Evolutionary conservation across 2,113 vertebrate species (phyloP).

Genomic region (Xenus cinereus): DNA sequence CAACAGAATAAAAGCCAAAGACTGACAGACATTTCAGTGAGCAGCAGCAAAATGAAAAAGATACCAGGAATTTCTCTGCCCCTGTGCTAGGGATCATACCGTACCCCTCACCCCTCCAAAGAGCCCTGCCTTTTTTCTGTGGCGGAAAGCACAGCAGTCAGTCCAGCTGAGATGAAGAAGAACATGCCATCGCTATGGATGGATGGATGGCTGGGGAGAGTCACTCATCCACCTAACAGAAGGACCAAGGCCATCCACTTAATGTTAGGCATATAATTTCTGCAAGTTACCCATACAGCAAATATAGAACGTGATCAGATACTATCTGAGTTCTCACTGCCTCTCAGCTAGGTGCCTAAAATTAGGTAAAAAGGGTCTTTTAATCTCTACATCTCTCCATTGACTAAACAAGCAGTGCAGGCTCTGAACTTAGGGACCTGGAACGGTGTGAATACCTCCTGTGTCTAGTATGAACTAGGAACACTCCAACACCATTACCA

Average conservation of each 20-base stretch:
- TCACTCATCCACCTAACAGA: not conserved
- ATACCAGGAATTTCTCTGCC: not conserved
- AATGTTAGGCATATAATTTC: not conserved
- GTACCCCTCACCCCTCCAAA: rapidly evolving
- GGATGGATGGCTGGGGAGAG: not conserved
- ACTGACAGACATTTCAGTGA: not conserved
- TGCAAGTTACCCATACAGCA: not conserved
- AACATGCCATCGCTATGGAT: not conserved
- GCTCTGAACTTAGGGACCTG: not conserved
- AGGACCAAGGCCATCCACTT: not conserved
- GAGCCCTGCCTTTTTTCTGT: not conserved
- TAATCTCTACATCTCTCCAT: not conserved
- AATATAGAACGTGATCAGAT: not conserved
- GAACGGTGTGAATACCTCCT: not conserved
- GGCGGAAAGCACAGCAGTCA: not conserved
- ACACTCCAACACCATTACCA: not conserved
- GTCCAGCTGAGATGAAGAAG: not conserved
- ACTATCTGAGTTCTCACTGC: not conserved
- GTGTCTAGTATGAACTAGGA: not conserved
- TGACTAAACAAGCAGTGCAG: not conserved
- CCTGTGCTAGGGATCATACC: not conserved
- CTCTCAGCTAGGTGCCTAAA: not conserved
- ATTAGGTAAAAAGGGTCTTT: not conserved
- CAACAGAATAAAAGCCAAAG: not conserved
- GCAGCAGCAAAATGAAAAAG: not conserved